These are phyloP conservation scores for Phoxinus phoxinus DNA, from an alignment of 2,113 vertebrate genomes.

Conservation along the genomic window DNA sequence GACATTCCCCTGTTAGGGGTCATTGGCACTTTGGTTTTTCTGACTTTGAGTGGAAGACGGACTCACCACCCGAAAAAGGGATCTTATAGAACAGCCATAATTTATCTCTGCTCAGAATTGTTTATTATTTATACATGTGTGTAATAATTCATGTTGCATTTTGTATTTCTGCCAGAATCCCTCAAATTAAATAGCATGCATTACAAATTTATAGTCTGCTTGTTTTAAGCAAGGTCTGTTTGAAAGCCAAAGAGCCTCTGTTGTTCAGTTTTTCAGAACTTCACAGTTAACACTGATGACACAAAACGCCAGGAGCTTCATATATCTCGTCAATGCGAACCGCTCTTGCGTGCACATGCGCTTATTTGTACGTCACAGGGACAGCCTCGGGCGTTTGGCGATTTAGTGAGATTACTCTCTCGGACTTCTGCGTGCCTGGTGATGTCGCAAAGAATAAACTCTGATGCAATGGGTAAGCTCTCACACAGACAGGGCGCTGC, in stretches of 20 bases:
- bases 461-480: conserved; percentile 31
- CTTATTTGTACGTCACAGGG: conserved; percentile 27
- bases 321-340: background rate
- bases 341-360: background rate
- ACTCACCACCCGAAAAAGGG: background rate
- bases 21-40: conserved; percentile 58
- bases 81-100: background rate
- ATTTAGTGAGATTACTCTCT: conserved; percentile 37
- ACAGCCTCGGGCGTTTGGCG: conserved; percentile 1
- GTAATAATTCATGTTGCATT: conserved; percentile 13
- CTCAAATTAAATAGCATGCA: conserved; percentile 9
- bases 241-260: conserved; percentile 4
- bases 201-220: conserved; percentile 20
- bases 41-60: conserved; percentile 46
- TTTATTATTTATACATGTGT: conserved; percentile 24
- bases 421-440: conserved; percentile 30
- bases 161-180: conserved; percentile 4
- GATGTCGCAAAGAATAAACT: conserved; percentile 31
- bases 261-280: background rate
- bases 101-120: background rate
- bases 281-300: conserved; percentile 33
- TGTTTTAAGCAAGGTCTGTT: conserved; percentile 21
- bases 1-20: conserved; percentile 61
- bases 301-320: conserved; percentile 8
- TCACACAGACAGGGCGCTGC: background rate